Percentiles rank a stretch among this genome's conserved stretches.
phyloP scores from a whole-genome alignment of 2,797 vertebrate genomes.

The Pangasius mekongensis region DNA sequence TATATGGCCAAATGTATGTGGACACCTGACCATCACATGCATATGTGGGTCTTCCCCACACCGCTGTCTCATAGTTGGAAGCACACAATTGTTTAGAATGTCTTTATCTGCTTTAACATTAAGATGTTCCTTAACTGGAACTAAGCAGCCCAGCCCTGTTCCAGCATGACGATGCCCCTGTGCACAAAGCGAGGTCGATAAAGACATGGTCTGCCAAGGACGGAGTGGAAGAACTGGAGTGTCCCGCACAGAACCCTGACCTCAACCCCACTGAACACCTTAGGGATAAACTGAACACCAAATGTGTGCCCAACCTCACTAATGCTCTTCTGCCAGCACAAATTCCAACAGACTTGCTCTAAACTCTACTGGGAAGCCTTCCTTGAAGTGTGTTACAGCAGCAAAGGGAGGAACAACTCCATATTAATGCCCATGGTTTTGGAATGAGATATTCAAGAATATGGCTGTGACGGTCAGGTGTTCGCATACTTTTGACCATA shows the following conservation, averaged over 20 bases:
- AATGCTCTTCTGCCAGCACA: neutral
- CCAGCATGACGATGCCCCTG: neutral
- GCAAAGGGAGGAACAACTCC: neutral
- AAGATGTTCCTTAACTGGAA: neutral
- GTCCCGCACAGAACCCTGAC: neutral
- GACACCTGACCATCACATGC: neutral
- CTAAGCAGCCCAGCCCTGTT: neutral
- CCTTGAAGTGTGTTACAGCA: neutral
- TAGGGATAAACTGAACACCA: neutral
- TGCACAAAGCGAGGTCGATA: neutral
- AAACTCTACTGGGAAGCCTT: neutral
- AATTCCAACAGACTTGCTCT: neutral
- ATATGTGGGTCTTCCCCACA: neutral
- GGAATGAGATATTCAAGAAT: neutral
- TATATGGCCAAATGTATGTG: neutral
- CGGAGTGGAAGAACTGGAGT: neutral
- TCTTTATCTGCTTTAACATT: neutral
- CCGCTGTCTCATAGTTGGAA: neutral
- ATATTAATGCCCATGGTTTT: neutral
- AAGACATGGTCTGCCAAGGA: neutral
- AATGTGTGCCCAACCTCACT: neutral
- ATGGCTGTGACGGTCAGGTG: neutral
- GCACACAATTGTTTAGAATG: neutral
- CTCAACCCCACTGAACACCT: neutral
- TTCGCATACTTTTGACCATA: neutral